These are phyloP conservation scores for Pachyuromys duprasi DNA, from an alignment of 2,797 vertebrate genomes.

Conservation along the genomic window DNA sequence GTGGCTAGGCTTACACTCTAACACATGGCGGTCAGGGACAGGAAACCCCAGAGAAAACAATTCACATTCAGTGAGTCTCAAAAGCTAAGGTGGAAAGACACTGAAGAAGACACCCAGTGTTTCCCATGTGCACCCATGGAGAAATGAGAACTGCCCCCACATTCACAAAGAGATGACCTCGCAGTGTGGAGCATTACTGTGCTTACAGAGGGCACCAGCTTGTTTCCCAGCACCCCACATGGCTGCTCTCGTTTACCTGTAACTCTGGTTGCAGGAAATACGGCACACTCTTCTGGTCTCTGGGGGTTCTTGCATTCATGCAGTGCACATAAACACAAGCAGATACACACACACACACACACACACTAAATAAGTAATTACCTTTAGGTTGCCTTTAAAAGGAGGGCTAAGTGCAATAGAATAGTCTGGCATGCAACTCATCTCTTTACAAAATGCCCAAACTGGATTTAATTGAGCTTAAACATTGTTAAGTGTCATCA, in stretches of 20 bases:
- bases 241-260: background rate
- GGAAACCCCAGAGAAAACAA: background rate
- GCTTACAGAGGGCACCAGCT: background rate
- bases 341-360: background rate
- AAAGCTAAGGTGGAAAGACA: background rate
- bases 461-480: slow-evolving; percentile 26
- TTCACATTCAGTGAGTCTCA: background rate
- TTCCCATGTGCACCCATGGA: background rate
- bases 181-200: background rate
- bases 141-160: background rate
- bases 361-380: background rate
- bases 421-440: background rate
- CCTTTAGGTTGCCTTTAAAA: background rate
- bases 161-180: background rate
- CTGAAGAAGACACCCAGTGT: background rate
- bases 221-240: background rate
- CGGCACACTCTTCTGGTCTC: background rate
- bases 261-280: background rate
- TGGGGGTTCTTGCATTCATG: background rate
- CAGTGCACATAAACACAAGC: background rate
- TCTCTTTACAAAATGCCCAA: slow-evolving; percentile 8
- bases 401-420: background rate
- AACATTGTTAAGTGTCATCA: slow-evolving; percentile 62
- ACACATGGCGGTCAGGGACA: no score
- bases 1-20: background rate